A percentile compares a stretch with the other conserved stretches of the same genome.
Evolutionary conservation across 1,140 invertebrate species (phyloP).

Genomic region (Metaphire vulgaris): DNA sequence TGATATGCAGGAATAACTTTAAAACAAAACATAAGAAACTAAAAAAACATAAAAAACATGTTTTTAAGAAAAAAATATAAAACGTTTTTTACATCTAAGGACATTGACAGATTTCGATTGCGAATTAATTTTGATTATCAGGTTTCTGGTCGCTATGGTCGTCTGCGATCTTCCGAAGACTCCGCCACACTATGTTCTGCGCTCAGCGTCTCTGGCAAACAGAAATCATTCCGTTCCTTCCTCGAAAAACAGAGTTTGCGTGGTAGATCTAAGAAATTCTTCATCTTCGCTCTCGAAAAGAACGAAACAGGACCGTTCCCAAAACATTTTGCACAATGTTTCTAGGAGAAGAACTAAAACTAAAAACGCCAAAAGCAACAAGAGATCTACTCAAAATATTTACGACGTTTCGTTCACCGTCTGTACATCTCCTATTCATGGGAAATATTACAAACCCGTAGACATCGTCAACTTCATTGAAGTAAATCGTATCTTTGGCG

Average conservation of each 20-base stretch:
- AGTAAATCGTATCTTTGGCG: background rate
- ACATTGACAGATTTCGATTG: too few species aligned
- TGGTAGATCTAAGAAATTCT: background rate
- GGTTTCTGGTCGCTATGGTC: background rate
- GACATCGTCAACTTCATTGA: background rate
- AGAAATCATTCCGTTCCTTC: background rate
- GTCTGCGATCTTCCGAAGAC: background rate
- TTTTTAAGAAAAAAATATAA: too few species aligned
- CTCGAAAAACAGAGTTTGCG: background rate
- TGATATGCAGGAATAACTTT: too few species aligned
- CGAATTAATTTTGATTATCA: too few species aligned
- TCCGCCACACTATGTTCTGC: background rate
- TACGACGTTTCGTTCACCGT: background rate
- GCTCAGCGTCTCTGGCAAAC: background rate
- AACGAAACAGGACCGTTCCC: background rate
- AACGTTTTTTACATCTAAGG: too few species aligned
- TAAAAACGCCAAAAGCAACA: background rate
- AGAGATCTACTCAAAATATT: too few species aligned
- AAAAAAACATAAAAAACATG: too few species aligned
- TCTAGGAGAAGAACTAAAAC: background rate
- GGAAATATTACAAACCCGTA: background rate
- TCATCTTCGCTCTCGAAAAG: background rate
- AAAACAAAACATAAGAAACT: too few species aligned
- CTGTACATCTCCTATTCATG: background rate
- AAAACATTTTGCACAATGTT: background rate